Evolutionary conservation across 2,113 vertebrate species (phyloP), one percentile per base, ranked within the genome.

Genomic region (Hippocampus comes): DNA sequence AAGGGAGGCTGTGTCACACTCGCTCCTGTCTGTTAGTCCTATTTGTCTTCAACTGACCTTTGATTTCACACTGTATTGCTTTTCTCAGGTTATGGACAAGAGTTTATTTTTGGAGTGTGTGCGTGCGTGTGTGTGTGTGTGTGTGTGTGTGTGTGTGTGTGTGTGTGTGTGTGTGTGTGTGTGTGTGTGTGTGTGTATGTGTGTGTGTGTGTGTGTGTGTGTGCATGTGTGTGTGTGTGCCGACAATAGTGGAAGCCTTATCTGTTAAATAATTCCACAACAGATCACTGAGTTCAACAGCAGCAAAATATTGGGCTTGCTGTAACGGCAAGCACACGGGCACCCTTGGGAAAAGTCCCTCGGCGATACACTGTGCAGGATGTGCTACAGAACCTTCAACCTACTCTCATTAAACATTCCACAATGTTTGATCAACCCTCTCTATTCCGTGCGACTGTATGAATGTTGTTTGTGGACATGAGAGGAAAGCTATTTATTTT

Each of bases 191-290:
- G 30, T 4, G 3, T 30, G 3, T 2, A 2, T 30, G 30, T 4
- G 30, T 30, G 30, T 4, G 30, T 30, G 30, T 0, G 30, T 30
- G 30, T 30, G 30, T 30, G 30, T 4, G 30, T 30, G 30, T 4
- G 3, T 30, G 30, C n/a, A n/a, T 4, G 30, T 30, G 30, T 30
- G 30, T 4, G 34, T 89, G 91, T 93, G 88, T 91, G 91, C 93
- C 93, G 92, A 94, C 92, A 91, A 90, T 88, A 91, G 89, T 92
- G 88, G 82, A 93, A 92, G 89, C 81, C 86, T 92, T 93, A 94
- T 93, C 93, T 93, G 91, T 92, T 93, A 92, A 93, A 94, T 94
- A 92, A 94, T 93, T 93, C 86, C 90, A 89, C 89, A 90, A 91
- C 85, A 90, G 90, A 89, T 92, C 84, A 75, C 89, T 84, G 89